Percentiles rank a stretch among this genome's conserved stretches.
phyloP scores from a whole-genome alignment of 2,113 vertebrate genomes.

The Tenebrosternarchus preto region DNA sequence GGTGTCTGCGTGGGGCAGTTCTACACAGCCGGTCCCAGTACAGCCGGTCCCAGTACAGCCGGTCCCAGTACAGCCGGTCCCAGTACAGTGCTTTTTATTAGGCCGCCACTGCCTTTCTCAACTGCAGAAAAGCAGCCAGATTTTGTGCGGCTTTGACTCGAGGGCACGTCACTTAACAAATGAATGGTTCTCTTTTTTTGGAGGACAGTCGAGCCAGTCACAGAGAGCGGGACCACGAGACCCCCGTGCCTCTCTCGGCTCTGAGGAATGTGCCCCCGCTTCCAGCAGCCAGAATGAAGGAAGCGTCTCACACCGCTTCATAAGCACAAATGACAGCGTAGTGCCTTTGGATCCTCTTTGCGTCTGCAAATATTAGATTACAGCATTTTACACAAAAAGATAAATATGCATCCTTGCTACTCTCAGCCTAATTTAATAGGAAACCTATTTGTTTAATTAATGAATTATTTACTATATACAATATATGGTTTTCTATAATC shows the following conservation, averaged over 20 bases:
- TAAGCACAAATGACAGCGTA: conserved; percentile 13
- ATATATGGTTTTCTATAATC: too few species aligned
- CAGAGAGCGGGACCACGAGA: conserved; percentile 63
- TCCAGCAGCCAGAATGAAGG: conserved; percentile 47
- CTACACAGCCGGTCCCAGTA: too few species aligned
- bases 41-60: too few species aligned
- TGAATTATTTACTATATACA: too few species aligned
- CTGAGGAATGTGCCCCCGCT: conserved; percentile 59
- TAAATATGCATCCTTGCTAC: not conserved
- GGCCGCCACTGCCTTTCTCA: conserved; percentile 48
- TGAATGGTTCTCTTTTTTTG: conserved; percentile 69
- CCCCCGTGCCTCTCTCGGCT: conserved; percentile 61
- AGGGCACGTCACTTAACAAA: conserved; percentile 67
- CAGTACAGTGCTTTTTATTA: conserved; percentile 54
- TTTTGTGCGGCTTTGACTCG: conserved; percentile 59
- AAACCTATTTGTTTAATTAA: conserved; percentile 2
- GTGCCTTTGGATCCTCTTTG: conserved; percentile 19
- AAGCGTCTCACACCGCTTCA: conserved; percentile 35
- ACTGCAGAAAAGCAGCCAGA: conserved; percentile 64
- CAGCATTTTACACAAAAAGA: not conserved
- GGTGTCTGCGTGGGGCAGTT: too few species aligned
- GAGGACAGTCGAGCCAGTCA: conserved; percentile 67
- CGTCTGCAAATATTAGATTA: conserved; percentile 8
- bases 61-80: too few species aligned
- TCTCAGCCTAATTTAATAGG: not conserved